Conservation (phyloP, 2,797 vertebrate genomes). For the Pangasius sanitwongsei region DNA sequence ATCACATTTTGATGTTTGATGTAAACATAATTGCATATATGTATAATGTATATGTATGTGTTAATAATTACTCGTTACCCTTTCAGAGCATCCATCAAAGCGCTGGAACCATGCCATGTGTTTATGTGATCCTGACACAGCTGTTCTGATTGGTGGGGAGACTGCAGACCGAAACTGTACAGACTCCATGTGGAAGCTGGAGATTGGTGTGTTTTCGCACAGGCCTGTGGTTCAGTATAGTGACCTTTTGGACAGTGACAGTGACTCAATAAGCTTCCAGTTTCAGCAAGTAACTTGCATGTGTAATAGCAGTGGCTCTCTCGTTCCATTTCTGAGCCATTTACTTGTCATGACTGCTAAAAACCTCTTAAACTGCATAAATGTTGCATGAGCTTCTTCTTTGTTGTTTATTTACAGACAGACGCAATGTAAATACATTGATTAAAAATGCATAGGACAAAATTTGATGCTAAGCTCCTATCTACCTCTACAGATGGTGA, state of each 20-base stretch:
- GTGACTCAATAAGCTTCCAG: neutral
- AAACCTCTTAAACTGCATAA: neutral
- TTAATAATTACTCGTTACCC: neutral
- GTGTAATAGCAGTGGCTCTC: neutral
- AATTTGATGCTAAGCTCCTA: constrained; percentile 2
- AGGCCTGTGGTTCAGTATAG: neutral
- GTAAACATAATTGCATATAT: neutral
- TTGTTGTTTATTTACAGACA: neutral
- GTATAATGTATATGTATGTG: neutral
- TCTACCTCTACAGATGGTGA: constrained; percentile 75
- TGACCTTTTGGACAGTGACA: neutral
- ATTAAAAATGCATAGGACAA: neutral
- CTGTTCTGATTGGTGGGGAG: constrained; percentile 85
- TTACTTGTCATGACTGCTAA: neutral
- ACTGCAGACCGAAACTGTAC: constrained; percentile 70
- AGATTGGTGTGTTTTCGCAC: constrained; percentile 75
- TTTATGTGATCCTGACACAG: constrained; percentile 81
- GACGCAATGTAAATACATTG: neutral
- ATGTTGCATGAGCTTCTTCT: neutral
- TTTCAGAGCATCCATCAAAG: constrained; percentile 78
- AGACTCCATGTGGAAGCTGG: constrained; percentile 84
- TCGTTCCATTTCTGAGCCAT: neutral
- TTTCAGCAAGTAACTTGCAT: neutral
- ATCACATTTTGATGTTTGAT: neutral
- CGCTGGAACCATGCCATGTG: constrained; percentile 88